Percentiles rank a stretch among this genome's conserved stretches.
Conservation (phyloP, 2,888 invertebrate genomes). For the Amblyjoppa proteus region DNA sequence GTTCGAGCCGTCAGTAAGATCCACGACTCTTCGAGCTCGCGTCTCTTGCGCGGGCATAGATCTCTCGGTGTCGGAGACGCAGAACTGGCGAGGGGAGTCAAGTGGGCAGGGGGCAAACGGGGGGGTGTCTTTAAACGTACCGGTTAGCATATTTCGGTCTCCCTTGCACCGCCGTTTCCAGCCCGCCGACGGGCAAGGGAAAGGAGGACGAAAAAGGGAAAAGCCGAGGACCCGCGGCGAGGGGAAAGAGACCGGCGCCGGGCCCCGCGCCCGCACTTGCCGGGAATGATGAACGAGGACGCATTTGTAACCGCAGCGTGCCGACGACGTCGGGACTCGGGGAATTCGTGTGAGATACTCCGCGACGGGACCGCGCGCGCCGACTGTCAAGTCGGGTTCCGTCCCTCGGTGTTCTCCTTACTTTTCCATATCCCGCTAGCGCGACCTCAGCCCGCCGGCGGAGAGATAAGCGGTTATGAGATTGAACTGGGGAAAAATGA, state of each 20-base stretch:
- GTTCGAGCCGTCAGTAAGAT: not conserved
- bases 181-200: conserved; percentile 9
- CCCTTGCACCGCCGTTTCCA: conserved; percentile 25
- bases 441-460: conserved; percentile 67
- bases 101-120: conserved; percentile 1
- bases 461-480: conserved; percentile 74
- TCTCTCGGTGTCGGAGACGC: conserved; percentile 39
- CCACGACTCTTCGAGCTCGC: conserved; percentile 9
- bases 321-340: conserved; percentile 55
- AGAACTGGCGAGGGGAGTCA: conserved; percentile 34
- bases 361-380: conserved; percentile 40
- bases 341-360: conserved; percentile 60
- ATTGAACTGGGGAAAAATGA: conserved; percentile 73
- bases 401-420: conserved; percentile 37
- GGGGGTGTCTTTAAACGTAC: conserved; percentile 52
- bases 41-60: conserved; percentile 20
- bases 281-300: conserved; percentile 76
- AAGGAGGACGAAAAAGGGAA: conserved; percentile 9
- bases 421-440: conserved; percentile 49
- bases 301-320: conserved; percentile 76
- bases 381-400: conserved; percentile 55
- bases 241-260: conserved; percentile 50
- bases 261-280: conserved; percentile 2
- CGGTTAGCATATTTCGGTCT: conserved; percentile 42
- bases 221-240: conserved; percentile 15